Base-by-base conservation (phyloP, 2,888 invertebrate genomes). In the Diadegma fenestrale region DNA sequence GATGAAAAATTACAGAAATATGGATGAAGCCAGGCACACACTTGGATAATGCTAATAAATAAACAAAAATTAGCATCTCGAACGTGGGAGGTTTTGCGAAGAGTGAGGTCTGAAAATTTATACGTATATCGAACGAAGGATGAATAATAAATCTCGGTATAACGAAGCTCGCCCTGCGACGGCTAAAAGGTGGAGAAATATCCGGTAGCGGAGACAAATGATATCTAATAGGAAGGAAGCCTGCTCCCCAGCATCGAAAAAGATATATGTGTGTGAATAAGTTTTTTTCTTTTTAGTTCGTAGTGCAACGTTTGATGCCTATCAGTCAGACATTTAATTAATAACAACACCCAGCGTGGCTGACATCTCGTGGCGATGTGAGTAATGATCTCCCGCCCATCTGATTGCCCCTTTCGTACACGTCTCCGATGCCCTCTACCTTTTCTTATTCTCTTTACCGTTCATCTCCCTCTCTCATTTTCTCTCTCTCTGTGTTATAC, bases 241-340 rank as follows among this genome's bases (percentile, higher is more conserved):
- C 87, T 33, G 33, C 33, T 88, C 69, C 75, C 26, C 68, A 75
- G 87, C 82, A 80, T 77, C 79, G 41, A 82, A 51, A 83, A 22
- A 68, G 51, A 54, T 41, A 66, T 22, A 68, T 41, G 45, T 51
- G 54, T 77, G 26, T 30, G 45, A 61, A 22, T 37, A n/a, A n/a
- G 12, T 17, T 45, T 45, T 43, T 30, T 48, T 41, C 80, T 86
- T 84, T 75, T 72, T 77, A 78, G 69, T 85, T 82, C 79, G 84
- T 85, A 61, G 83, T 82, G 84, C 68, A 88, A 84, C 87, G 87
- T 86, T 88, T 89, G 92, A 92, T 92, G 92, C 90, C 92, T 92
- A 92, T 92, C 92, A 90, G 90, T 91, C 91, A 91, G 92, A 91
- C 92, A 89, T 92, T 93, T 93, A 93, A 92, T 93, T 93, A 92